These are phyloP conservation scores for Chaetophractus vellerosus DNA, from an alignment of 2,797 vertebrate species.

Conservation along the genomic window DNA sequence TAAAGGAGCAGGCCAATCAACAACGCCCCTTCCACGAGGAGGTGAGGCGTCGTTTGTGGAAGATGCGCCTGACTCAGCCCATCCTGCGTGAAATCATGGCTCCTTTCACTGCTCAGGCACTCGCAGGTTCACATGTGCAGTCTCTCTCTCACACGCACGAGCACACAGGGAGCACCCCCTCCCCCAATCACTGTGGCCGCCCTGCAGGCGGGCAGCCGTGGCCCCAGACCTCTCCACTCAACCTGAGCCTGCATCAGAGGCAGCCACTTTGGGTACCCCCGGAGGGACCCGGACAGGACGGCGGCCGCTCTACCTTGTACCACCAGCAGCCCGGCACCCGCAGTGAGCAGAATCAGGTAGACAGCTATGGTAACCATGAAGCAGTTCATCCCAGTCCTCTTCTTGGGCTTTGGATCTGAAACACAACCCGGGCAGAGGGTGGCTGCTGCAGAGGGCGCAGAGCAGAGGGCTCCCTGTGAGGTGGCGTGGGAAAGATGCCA, in stretches of 20 bases:
- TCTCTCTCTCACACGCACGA: too few relatives aligned
- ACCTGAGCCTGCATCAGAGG: neutral
- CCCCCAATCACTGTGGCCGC: neutral
- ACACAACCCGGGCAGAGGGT: neutral
- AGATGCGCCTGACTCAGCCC: rapidly evolving
- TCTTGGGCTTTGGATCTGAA: conserved; percentile 85
- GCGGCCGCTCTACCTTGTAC: conserved; percentile 90
- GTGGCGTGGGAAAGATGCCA: neutral
- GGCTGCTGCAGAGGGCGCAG: neutral
- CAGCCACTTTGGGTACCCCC: rapidly evolving
- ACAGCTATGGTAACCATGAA: conserved; percentile 36
- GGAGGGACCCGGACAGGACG: neutral
- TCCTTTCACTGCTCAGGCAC: neutral
- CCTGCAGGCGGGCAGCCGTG: too few relatives aligned
- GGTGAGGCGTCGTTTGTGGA: neutral
- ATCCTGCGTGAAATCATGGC: neutral
- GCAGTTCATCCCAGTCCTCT: conserved; percentile 70
- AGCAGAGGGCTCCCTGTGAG: neutral
- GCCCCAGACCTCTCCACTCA: too few relatives aligned
- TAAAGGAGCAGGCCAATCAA: neutral
- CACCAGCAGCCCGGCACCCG: conserved; percentile 87
- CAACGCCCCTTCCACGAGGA: neutral
- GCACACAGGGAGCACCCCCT: neutral
- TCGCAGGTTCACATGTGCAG: neutral
- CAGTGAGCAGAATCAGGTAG: conserved; percentile 91